Base-by-base conservation (phyloP, 2,797 vertebrate genomes). In the Micropoecilia bifurca region DNA sequence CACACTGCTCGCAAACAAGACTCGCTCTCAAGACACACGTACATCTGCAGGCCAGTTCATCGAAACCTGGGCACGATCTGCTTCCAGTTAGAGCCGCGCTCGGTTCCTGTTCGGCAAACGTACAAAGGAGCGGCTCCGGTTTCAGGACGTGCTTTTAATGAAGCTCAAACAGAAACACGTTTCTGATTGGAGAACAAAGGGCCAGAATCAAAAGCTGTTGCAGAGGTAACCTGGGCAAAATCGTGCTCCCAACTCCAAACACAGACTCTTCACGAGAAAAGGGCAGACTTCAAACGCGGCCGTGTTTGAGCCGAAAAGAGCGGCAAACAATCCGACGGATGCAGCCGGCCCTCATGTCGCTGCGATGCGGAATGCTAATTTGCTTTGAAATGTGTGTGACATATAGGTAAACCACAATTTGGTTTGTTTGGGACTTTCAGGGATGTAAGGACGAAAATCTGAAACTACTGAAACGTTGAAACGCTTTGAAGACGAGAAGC, bases 121-220 rank as follows among this genome's bases (percentile, higher is more conserved):
- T 90, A 91, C 92, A 94, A 94, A 92, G 89, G 86, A 77, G 81
- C 71, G 85, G 94, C 91, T 95, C 93, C 82, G 81, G 80, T 95
- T 95, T 94, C 92, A 91, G 87, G 93, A 95, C 91, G 88, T 94
- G 95, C 94, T 95, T 95, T 93, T 95, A 93, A 95, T 95, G 94
- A 93, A 95, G 94, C 90, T 93, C 93, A 92, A 95, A 95, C 91
- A 90, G 91, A 93, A 95, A 93, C 92, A 90, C 89, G 83, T 93
- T 93, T 92, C 83, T 89, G 88, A 94, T 91, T 90, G 91, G 88
- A 94, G 92, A 96, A 95, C 94, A 95, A 95, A 95, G 94, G 55
- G 36, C 0, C 39, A 47, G 82, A 91, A 90, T 90, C 86, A 68
- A 92, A 92, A 85, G 89, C 85, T 73, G 88, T 84, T 89, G 83